Base-by-base conservation (phyloP, 1,140 invertebrate species). In the Elysia chlorotica region DNA sequence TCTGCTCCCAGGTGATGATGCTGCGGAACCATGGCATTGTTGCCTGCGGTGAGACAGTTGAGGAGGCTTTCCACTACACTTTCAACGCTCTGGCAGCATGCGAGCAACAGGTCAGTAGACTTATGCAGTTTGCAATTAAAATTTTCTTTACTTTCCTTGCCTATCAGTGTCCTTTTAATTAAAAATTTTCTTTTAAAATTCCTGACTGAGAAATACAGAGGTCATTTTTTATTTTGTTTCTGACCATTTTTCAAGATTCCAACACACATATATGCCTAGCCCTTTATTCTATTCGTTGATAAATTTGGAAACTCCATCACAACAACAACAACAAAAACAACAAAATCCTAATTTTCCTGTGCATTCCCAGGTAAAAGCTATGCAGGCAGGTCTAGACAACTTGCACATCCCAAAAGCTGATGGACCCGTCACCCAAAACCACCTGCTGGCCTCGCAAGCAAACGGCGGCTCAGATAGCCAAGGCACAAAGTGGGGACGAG, bases 1-100 rank as follows among this genome's bases (percentile, higher is more conserved):
- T n/a, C 35, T 67, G 23, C 23, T 54, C 65, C n/a, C 1, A 92
- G 92, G 89, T 99, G 28, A 92, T 99, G 89, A 89, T 99, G 78
- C 88, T 99, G 75, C 91, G 93, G 66, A 98, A 99, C 87, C 95
- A 96, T 84, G 98, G 97, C 73, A 95, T 96, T 33, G 91, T 99
- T 0, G 97, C 95, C 85, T 98, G 97, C 89, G 98, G 97, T 48
- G 94, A 95, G 81, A 95, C 95, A 2, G 92, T 99, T 59, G 97
- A 99, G 89, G 98, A 99, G 88, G 96, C 97, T 10, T 98, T 97
- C 88, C 93, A 91, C 88, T 93, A 95, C 84, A 93, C 96, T 53
- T 92, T 92, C 79, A 94, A 94, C 87, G 90, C 92, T 61, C 92
- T 96, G 66, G 87, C 93, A 71, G 96, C 96, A 19, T 96, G 95